A percentile compares a stretch with the other conserved stretches of the same genome.
Conservation (phyloP, 2,113 vertebrate genomes). For the Paraplagusia blochii region DNA sequence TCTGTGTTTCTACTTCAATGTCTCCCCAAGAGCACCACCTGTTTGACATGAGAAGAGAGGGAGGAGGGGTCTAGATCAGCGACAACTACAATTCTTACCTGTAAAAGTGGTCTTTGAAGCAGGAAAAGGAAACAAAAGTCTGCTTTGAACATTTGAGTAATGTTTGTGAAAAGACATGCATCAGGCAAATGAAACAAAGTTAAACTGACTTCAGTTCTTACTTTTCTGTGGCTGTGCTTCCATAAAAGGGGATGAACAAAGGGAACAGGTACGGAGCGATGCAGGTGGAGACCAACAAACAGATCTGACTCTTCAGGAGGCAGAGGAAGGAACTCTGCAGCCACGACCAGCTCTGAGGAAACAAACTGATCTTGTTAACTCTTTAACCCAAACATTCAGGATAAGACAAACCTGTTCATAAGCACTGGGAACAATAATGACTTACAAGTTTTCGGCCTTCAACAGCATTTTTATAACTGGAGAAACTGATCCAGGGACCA, state of each 20-base stretch:
- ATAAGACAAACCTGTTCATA: neutral
- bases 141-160: conserved; percentile 13
- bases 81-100: conserved; percentile 21
- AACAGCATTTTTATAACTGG: conserved; percentile 79
- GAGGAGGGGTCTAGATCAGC: neutral
- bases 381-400: neutral
- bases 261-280: conserved; percentile 88
- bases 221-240: conserved; percentile 79
- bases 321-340: conserved; percentile 72
- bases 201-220: conserved; percentile 56
- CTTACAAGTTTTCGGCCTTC: conserved; percentile 80
- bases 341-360: conserved; percentile 79
- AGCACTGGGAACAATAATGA: neutral
- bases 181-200: neutral
- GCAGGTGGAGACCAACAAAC: conserved; percentile 86
- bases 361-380: neutral
- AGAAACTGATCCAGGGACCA: conserved; percentile 89
- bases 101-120: conserved; percentile 35
- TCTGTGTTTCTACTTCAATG: neutral
- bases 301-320: conserved; percentile 80
- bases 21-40: neutral
- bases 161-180: neutral
- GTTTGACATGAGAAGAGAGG: neutral
- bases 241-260: conserved; percentile 83
- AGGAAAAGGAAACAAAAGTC: conserved; percentile 23